Evolutionary conservation across 2,797 vertebrate genomes (phyloP).

Genomic region (Chloroceryle inda): DNA sequence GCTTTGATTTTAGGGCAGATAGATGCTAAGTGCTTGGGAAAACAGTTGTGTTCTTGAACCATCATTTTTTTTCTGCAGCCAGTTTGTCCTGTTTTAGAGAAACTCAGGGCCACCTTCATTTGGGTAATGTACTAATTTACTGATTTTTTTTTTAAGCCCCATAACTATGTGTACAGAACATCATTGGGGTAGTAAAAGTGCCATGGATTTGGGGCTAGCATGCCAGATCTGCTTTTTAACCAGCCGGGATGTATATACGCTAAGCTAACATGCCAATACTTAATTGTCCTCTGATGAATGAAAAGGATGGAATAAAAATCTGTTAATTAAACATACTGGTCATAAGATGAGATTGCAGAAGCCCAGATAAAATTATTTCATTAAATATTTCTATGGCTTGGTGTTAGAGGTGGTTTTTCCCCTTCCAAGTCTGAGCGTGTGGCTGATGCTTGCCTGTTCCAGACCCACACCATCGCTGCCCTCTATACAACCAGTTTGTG

Average conservation of each 20-base stretch:
- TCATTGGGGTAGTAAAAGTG: background rate
- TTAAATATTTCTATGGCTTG: background rate
- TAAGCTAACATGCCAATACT: background rate
- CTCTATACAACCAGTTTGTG: background rate
- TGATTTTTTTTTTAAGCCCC: background rate
- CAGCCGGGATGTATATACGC: background rate
- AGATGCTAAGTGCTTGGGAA: background rate
- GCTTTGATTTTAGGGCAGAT: background rate
- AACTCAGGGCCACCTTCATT: background rate
- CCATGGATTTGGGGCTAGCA: rapidly evolving
- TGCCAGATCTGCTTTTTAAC: background rate
- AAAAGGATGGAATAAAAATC: conserved; percentile 9
- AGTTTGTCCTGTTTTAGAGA: background rate
- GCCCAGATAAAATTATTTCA: background rate
- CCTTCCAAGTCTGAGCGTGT: rapidly evolving
- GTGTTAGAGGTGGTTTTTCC: background rate
- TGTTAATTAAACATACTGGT: background rate
- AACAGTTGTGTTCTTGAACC: background rate
- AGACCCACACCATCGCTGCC: rapidly evolving
- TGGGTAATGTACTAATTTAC: background rate
- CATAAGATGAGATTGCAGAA: background rate
- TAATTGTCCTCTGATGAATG: background rate
- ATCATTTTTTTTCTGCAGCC: background rate
- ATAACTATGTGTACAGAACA: background rate
- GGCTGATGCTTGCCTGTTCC: background rate